Evolutionary conservation across 2,888 invertebrate genomes (phyloP).

Genomic region (Drosophila paramelanica): DNA sequence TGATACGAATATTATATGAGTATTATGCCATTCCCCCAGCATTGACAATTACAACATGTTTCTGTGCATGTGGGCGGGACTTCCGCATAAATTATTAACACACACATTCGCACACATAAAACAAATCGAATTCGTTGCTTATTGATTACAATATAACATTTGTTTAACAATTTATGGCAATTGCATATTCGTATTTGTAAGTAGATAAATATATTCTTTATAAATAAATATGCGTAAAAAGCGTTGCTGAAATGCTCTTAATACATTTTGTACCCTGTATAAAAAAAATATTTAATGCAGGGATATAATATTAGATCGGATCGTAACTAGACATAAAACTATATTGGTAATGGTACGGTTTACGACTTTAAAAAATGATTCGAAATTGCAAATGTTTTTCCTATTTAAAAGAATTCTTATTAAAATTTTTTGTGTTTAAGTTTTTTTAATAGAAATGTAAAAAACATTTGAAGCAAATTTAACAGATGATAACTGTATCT

Average conservation of each 20-base stretch:
- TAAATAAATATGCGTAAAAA: constrained; percentile 11
- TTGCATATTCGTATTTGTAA: constrained; percentile 30
- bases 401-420: too few relatives aligned
- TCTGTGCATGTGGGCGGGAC: constrained; percentile 35
- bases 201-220: constrained; percentile 7
- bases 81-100: constrained; percentile 70
- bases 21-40: constrained; percentile 19
- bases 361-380: too few relatives aligned
- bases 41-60: constrained; percentile 74
- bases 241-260: constrained; percentile 50
- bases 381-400: too few relatives aligned
- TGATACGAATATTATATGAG: constrained; percentile 41
- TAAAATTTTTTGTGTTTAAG: too few relatives aligned
- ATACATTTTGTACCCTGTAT: constrained; percentile 17
- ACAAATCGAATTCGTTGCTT: constrained; percentile 39
- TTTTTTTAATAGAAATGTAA: too few relatives aligned
- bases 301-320: too few relatives aligned
- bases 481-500: too few relatives aligned
- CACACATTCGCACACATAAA: constrained; percentile 10
- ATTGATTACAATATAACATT: constrained; percentile 75
- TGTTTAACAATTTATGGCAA: constrained; percentile 76
- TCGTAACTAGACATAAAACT: too few relatives aligned
- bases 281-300: not conserved
- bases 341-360: too few relatives aligned
- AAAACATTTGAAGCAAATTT: too few relatives aligned